Percentiles rank a stretch among this genome's conserved stretches.
Evolutionary conservation across 2,888 invertebrate genomes (phyloP).

Genomic region (Drosophila diplacantha): DNA sequence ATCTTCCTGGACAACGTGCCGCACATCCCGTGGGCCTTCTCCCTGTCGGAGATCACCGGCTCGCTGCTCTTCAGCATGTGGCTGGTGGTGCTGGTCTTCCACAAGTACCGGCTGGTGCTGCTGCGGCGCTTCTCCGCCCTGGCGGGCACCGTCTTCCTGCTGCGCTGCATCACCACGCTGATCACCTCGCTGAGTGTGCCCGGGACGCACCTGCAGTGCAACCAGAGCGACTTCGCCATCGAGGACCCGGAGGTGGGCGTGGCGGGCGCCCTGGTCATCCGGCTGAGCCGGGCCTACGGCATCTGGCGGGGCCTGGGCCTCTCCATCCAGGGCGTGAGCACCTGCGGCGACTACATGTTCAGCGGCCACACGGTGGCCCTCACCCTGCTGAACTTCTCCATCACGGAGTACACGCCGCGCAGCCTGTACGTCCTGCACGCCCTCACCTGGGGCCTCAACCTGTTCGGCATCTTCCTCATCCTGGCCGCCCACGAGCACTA

Average conservation of each 20-base stretch:
- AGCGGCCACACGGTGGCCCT: constrained; percentile 98
- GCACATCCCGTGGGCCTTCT: constrained; percentile 99
- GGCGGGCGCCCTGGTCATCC: constrained; percentile 79
- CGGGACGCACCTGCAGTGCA: constrained; percentile 96
- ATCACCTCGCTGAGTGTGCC: constrained; percentile 99
- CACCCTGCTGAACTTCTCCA: constrained; percentile 98
- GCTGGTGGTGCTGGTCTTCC: constrained; percentile 93
- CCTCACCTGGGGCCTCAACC: constrained; percentile 97
- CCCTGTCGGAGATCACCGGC: constrained; percentile 95
- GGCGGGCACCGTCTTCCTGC: constrained; percentile 96
- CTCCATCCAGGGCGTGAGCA: constrained; percentile 97
- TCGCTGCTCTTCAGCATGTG: constrained; percentile 92
- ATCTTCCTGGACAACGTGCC: constrained; percentile 99
- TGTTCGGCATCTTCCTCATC: constrained; percentile 99
- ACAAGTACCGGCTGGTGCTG: constrained; percentile 97
- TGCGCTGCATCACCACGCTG: constrained; percentile 98
- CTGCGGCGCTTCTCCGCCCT: constrained; percentile 96
- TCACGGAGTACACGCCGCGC: constrained; percentile 98
- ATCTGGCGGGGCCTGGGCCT: constrained; percentile 99
- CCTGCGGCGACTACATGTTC: constrained; percentile 99
- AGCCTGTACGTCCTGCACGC: constrained; percentile 95
- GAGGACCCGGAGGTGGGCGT: constrained; percentile 80
- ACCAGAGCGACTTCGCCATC: constrained; percentile 87
- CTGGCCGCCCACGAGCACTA: constrained; percentile 99
- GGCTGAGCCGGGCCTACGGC: constrained; percentile 87